Conservation (phyloP, 2,888 invertebrate species). For the Cynaeus angustus region DNA sequence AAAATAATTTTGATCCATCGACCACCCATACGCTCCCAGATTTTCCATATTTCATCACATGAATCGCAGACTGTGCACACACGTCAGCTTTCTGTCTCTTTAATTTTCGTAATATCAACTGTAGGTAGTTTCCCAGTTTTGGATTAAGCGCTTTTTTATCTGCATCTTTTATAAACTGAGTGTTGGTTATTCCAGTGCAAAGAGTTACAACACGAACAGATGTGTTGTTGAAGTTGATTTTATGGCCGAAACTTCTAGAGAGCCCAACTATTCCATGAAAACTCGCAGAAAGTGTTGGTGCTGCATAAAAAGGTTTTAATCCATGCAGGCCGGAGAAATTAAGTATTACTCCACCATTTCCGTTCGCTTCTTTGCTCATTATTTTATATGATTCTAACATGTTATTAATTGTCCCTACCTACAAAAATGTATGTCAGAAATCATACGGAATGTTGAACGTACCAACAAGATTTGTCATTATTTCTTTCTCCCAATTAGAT, state of each 20-base stretch:
- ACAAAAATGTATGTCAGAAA: not conserved
- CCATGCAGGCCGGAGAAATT: conserved; percentile 74
- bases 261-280: conserved; percentile 68
- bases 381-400: conserved; percentile 68
- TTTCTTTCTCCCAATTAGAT: conserved; percentile 82
- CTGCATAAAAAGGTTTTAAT: conserved; percentile 69
- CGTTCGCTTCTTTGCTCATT: conserved; percentile 69
- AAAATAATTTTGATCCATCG: conserved; percentile 64
- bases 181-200: conserved; percentile 68
- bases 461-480: conserved; percentile 71
- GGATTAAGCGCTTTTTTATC: conserved; percentile 59
- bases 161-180: conserved; percentile 63
- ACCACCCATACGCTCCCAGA: conserved; percentile 67
- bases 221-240: conserved; percentile 62
- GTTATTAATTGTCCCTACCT: conserved; percentile 69
- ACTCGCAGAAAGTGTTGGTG: conserved; percentile 71
- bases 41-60: conserved; percentile 63
- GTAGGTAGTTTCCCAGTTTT: conserved; percentile 57
- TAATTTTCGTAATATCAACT: conserved; percentile 53
- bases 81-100: conserved; percentile 63
- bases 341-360: conserved; percentile 73
- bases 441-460: not conserved
- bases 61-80: conserved; percentile 64
- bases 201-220: conserved; percentile 69
- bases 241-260: conserved; percentile 65